phyloP scores from a whole-genome alignment of 2,797 vertebrate species.

The Centropyge bicolor region DNA sequence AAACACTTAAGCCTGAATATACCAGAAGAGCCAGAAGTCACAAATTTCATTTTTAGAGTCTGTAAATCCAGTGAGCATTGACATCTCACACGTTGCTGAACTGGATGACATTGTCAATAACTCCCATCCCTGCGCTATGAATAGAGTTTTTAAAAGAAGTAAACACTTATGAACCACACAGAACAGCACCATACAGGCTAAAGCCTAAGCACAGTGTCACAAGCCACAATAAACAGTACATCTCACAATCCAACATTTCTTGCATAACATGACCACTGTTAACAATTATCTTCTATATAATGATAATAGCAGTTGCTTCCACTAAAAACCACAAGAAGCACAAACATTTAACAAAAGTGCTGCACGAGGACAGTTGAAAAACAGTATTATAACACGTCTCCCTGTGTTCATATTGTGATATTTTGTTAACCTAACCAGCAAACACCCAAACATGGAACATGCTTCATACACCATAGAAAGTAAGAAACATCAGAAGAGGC shows the following conservation, averaged over 20 bases:
- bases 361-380: not conserved
- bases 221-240: not conserved
- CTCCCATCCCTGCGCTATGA: not conserved
- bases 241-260: conserved; percentile 1
- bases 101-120: not conserved
- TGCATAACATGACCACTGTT: not conserved
- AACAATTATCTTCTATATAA: not conserved
- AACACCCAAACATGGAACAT: conserved; percentile 21
- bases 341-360: not conserved
- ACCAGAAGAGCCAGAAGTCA: not conserved
- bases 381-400: not conserved
- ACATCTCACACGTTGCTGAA: not conserved
- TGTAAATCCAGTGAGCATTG: not conserved
- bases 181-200: not conserved
- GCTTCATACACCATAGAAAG: not conserved
- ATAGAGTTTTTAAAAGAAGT: not conserved
- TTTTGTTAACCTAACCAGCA: conserved; percentile 7
- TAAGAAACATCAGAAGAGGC: not conserved
- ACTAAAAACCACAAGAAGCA: conserved; percentile 14
- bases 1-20: conserved; percentile 34
- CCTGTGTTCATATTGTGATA: not conserved
- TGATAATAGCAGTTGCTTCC: not conserved
- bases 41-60: not conserved
- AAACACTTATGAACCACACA: not conserved
- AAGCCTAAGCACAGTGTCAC: conserved; percentile 3